Conservation (phyloP, 2,888 invertebrate genomes). For the Drosophila fungiperda region DNA sequence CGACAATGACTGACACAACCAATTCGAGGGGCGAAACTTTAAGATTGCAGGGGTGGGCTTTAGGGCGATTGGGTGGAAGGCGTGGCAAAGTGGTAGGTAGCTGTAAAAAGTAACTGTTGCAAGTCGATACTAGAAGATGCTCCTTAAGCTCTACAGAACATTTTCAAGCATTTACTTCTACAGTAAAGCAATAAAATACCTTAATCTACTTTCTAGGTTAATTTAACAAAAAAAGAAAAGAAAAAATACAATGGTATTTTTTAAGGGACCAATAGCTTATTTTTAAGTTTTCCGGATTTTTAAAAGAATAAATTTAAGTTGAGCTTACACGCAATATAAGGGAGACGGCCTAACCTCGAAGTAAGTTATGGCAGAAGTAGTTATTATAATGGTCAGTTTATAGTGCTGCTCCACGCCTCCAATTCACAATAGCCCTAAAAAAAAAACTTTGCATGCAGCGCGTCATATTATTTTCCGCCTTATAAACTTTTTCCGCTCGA, state of each 20-base stretch:
- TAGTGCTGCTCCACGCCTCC: constrained; percentile 23
- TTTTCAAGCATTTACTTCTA: constrained; percentile 2
- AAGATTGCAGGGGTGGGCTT: constrained; percentile 5
- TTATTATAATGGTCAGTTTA: constrained; percentile 62
- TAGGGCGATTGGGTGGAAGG: constrained; percentile 13
- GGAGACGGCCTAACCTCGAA: constrained; percentile 33
- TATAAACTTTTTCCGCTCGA: constrained; percentile 69
- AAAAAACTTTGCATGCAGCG: constrained; percentile 65
- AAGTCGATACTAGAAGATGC: constrained; percentile 13
- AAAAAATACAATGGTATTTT: constrained; percentile 17
- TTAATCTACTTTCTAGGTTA: constrained; percentile 20
- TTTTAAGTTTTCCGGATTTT: neutral
- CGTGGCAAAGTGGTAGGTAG: constrained; percentile 27
- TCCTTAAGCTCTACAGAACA: constrained; percentile 5
- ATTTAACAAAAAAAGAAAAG: neutral
- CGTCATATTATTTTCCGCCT: constrained; percentile 76
- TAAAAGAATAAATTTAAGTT: neutral
- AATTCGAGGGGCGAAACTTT: constrained; percentile 21
- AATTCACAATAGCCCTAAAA: constrained; percentile 29
- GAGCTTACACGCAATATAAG: constrained; percentile 37
- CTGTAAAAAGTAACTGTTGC: constrained; percentile 26
- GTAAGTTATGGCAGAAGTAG: constrained; percentile 20
- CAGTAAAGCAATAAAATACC: constrained; percentile 4
- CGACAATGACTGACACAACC: constrained; percentile 43
- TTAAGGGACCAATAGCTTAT: neutral